A percentile compares a stretch with the other conserved stretches of the same genome.
Evolutionary conservation across 2,888 invertebrate genomes (phyloP).

Genomic region (Melanotus villosus): DNA sequence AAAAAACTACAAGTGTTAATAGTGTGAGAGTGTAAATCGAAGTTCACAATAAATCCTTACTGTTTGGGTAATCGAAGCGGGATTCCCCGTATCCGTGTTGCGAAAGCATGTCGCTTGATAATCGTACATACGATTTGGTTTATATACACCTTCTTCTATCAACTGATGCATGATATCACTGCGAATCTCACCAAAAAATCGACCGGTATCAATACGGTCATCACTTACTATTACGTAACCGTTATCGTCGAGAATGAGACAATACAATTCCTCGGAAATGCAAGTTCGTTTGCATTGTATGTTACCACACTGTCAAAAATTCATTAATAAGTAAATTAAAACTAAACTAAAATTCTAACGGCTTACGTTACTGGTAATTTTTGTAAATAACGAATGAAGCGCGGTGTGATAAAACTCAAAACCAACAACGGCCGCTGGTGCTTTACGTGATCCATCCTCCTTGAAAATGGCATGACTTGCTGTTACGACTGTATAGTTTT

Average conservation of each 20-base stretch:
- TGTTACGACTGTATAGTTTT: slow-evolving; percentile 80
- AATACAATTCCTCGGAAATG: slow-evolving; percentile 80
- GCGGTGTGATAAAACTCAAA: slow-evolving; percentile 89
- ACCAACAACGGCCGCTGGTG: slow-evolving; percentile 81
- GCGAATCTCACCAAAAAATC: slow-evolving; percentile 88
- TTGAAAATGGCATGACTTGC: slow-evolving; percentile 89
- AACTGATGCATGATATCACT: slow-evolving; percentile 82
- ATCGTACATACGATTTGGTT: slow-evolving; percentile 83
- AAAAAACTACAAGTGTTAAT: slow-evolving; percentile 32
- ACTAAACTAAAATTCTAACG: not conserved
- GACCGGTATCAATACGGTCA: slow-evolving; percentile 79
- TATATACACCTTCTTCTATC: slow-evolving; percentile 84
- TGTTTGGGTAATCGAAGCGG: slow-evolving; percentile 54
- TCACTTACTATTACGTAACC: slow-evolving; percentile 88
- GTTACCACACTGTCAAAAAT: slow-evolving; percentile 61
- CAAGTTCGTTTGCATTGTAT: slow-evolving; percentile 72
- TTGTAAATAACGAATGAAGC: slow-evolving; percentile 83
- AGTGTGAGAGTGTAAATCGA: not conserved
- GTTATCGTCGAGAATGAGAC: slow-evolving; percentile 90
- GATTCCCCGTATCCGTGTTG: slow-evolving; percentile 73
- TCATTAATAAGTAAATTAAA: no score
- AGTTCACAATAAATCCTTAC: slow-evolving; percentile 5
- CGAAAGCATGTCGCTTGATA: slow-evolving; percentile 93
- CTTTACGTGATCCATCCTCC: slow-evolving; percentile 67
- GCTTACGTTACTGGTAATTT: slow-evolving; percentile 83